Evolutionary conservation across 2,113 vertebrate genomes (phyloP).

Genomic region (Corvus hawaiiensis): DNA sequence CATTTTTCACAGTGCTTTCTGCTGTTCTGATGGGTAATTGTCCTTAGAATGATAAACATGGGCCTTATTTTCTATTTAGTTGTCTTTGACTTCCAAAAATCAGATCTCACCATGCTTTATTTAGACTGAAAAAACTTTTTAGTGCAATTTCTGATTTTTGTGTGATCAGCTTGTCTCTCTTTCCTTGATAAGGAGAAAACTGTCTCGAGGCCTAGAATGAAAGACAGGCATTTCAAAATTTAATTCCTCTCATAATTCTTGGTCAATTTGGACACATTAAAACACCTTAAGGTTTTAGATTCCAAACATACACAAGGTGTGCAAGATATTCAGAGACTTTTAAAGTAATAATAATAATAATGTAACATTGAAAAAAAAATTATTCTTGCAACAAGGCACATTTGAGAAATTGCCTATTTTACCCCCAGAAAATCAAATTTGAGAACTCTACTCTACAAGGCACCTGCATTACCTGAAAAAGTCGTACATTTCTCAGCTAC

Average conservation of each 20-base stretch:
- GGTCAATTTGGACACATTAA: neutral
- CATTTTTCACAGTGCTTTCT: neutral
- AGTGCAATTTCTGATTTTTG: neutral
- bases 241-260: neutral
- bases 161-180: neutral
- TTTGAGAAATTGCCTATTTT: neutral
- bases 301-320: neutral
- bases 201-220: neutral
- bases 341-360: neutral
- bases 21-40: neutral
- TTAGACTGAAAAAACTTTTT: neutral
- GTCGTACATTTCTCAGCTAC: accelerated
- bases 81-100: neutral
- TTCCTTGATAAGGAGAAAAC: neutral
- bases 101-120: neutral
- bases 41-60: neutral
- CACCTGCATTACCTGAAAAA: neutral
- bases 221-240: neutral
- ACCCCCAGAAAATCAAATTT: neutral
- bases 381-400: neutral
- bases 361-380: too few species aligned
- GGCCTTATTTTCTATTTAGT: neutral
- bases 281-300: neutral
- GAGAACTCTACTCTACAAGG: neutral
- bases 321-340: neutral